Base-by-base conservation (phyloP, 2,113 vertebrate genomes). In the Gymnarchus niloticus region DNA sequence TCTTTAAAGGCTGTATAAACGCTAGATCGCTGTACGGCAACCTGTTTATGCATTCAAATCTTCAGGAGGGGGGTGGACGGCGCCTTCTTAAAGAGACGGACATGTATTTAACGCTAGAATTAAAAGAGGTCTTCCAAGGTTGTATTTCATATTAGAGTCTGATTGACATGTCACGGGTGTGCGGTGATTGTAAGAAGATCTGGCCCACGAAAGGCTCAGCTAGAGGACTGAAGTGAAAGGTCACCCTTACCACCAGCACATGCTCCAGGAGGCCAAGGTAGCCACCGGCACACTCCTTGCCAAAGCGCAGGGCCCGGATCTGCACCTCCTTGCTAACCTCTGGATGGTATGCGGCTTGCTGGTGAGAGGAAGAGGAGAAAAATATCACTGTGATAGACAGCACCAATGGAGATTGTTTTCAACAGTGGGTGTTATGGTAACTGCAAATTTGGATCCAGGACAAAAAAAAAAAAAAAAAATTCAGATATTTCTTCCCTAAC, bases 231-330 rank as follows among this genome's bases (percentile, higher is more conserved):
- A 44, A 56, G n/a, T 41, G 33, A 44, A 37, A 8, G 54, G 17
- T 51, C 23, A 81, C 49, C 91, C 96, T 97, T 89, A 99, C 98
- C 96, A 98, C 94, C 48, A 99, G 91, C 56, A 99, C 98, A 0
- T 99, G 97, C 89, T 99, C 98, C 91, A 99, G 93, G 81, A 99
- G 95, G 9, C 97, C 96, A 87, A 99, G 94, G 89, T 99, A 99
- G 56, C 98, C 98, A 0, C 91, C 90, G 0, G 98, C 96, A 83
- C 98, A 99, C 83, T 99, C 98, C 12, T 95, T 96, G 57, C 98
- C 98, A 0, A 95, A 99, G 84, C 95, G 96, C 88, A 98, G 93
- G 0, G 98, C 98, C 48, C 98, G 94, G 69, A 93, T 93, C 86
- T 94, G 96, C 37, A 99, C 97, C 0, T 99, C 98, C 0, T 91